phyloP scores from a whole-genome alignment of 1,140 invertebrate species.

The Leucophenga varia region DNA sequence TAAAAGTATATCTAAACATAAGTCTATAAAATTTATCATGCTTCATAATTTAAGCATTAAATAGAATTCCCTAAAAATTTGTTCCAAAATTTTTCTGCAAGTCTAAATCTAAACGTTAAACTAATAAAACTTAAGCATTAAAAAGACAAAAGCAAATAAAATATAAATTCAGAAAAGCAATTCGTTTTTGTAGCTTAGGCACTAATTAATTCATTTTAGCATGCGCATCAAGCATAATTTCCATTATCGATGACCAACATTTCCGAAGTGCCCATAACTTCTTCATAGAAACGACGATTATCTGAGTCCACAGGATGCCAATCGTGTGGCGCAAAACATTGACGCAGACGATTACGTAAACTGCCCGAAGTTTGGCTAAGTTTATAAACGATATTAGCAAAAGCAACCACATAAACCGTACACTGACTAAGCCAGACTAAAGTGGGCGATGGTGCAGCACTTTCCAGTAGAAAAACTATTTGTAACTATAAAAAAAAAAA shows the following conservation, averaged over 20 bases:
- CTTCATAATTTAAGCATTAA: no score
- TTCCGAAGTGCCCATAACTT: slow-evolving; percentile 50
- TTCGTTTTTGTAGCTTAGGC: slow-evolving; percentile 33
- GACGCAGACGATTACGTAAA: slow-evolving; percentile 29
- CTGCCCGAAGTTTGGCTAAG: slow-evolving; percentile 35
- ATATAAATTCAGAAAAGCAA: no score
- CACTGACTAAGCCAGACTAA: slow-evolving; percentile 36
- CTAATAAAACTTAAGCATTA: slow-evolving; percentile 2
- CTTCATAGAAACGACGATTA: slow-evolving; percentile 45
- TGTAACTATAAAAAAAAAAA: slow-evolving; percentile 21
- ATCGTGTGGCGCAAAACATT: slow-evolving; percentile 47
- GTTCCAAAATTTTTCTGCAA: background rate
- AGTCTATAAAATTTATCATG: no score
- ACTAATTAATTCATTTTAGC: slow-evolving; percentile 19
- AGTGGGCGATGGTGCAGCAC: slow-evolving; percentile 6
- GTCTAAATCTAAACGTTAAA: background rate
- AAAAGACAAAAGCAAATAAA: no score
- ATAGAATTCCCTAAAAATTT: no score
- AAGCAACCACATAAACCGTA: slow-evolving; percentile 27
- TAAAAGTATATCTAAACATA: no score
- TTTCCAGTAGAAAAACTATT: slow-evolving; percentile 17
- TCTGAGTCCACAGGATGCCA: slow-evolving; percentile 53
- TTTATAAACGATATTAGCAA: slow-evolving; percentile 41
- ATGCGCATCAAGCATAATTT: slow-evolving; percentile 21
- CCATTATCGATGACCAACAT: slow-evolving; percentile 45